Evolutionary conservation across 2,113 vertebrate genomes (phyloP), one percentile per base, ranked within the genome.

Genomic region (Dendropsophus ebraccatus): DNA sequence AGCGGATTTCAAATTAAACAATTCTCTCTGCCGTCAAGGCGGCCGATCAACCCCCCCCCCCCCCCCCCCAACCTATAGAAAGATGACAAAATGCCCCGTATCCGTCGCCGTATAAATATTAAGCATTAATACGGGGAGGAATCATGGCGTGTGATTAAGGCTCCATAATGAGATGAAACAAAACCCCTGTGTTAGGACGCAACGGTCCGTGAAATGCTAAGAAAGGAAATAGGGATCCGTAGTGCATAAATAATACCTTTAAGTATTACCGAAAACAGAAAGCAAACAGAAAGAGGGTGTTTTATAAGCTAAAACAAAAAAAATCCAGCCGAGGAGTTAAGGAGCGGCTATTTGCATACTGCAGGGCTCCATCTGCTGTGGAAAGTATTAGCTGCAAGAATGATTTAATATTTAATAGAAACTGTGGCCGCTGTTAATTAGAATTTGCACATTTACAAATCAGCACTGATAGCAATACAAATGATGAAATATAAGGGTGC

Each of bases 371-470:
- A 97, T 96, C 96, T 96, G 95, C 95, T 96, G 96, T 93, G 92
- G 92, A 94, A 95, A 96, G 92, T 92, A 95, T 88, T 94, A 90
- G 95, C 96, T 96, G 93, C 96, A 96, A 96, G 96, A 97, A 96
- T 96, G 93, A 96, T 97, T 98, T 97, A 97, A 97, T 96, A 97
- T 97, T 98, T 97, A 97, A 97, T 97, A 97, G 96, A 96, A 97
- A 95, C 96, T 95, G 95, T 96, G 93, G 96, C 95, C 93, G 87
- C 91, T 96, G 95, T 96, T 98, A 98, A 99, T 99, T 98, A 98
- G 96, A 98, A 98, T 97, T 96, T 99, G 96, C 97, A 96, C 96
- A 95, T 98, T 98, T 98, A 97, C 97, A 98, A 99, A 99, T 99
- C 96, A 96, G 95, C 96, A 95, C 95, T 97, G 98, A 99, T 97